Evolutionary conservation across 2,797 vertebrate species (phyloP).

Genomic region (Sitta carolinensis): DNA sequence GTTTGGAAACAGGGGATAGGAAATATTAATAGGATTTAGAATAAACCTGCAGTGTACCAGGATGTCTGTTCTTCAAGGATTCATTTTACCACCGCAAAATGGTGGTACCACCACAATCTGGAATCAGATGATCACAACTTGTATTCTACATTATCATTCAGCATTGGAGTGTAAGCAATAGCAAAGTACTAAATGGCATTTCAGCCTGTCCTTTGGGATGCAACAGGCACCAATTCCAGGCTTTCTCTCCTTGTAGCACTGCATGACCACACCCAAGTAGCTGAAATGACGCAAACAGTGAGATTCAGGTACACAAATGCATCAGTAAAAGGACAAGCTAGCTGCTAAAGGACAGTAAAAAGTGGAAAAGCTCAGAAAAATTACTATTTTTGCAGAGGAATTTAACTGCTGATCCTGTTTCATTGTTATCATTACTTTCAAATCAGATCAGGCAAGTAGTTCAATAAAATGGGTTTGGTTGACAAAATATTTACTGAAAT

Average conservation of each 20-base stretch:
- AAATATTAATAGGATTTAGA: neutral
- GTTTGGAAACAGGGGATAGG: neutral
- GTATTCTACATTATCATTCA: neutral
- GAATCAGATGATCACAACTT: neutral
- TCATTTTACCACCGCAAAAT: neutral
- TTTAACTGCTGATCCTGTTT: neutral
- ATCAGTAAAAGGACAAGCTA: neutral
- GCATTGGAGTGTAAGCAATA: neutral
- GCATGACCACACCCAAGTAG: neutral
- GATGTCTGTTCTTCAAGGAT: neutral
- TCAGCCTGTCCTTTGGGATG: neutral
- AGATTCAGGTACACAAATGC: neutral
- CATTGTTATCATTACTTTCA: neutral
- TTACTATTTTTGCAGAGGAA: neutral
- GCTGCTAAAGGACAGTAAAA: neutral
- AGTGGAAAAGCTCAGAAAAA: neutral
- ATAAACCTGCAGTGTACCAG: neutral
- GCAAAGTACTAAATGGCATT: neutral
- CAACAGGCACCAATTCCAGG: neutral
- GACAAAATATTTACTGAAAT: neutral
- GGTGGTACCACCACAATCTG: neutral
- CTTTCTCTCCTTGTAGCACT: neutral
- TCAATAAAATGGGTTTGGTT: neutral
- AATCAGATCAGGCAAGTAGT: neutral
- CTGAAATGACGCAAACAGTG: neutral